Evolutionary conservation across 2,113 vertebrate species (phyloP), one percentile per base, ranked within the genome.

Genomic region (Myodes glareolus): DNA sequence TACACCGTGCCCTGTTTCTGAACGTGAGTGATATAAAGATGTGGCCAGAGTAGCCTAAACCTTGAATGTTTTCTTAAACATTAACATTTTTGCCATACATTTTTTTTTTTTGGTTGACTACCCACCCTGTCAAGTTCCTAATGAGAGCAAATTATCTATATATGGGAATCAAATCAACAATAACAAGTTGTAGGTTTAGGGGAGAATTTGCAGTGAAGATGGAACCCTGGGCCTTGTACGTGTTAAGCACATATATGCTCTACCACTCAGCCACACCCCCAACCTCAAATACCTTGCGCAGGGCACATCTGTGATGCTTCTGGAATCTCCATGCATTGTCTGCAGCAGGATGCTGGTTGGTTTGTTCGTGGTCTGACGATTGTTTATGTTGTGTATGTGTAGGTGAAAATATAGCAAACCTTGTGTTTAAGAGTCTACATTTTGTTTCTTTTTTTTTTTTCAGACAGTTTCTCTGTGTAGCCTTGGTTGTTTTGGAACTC

Each of bases 41-140:
- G 21, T 50, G 42, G 6, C 33, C 5, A n/a, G 55, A 50, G 19
- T 23, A 72, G 29, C 55, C 82, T 47, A 33, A 84, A 91, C 61
- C 61, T 61, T 75, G 88, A 89, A 91, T 84, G 33, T 61, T 92
- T 94, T 95, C 67, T 52, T 88, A 55, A 88, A 27, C 21, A n/a
- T 55, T 72, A 70, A 72, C 84, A n/a, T 91, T 61, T 87, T 70
- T 86, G 7, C 72, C 75, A 80, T 90, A 29, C 65, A 42, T 58
- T 86, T 86, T 89, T 73, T 89, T 73, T 25, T 89, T 73, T 25
- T 42, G 58, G 19, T 65, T 78, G 47, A 89, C 21, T 12, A 5
- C 13, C 16, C 25, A 63, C n/a, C n/a, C 13, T 36, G 63, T 19
- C 42, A 52, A 85, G 6, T 36, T 13, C 61, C 29, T 31, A 21